Percentiles rank a stretch among this genome's conserved stretches.
Conservation (phyloP, 1,140 invertebrate species). For the Oncopeltus fasciatus region DNA sequence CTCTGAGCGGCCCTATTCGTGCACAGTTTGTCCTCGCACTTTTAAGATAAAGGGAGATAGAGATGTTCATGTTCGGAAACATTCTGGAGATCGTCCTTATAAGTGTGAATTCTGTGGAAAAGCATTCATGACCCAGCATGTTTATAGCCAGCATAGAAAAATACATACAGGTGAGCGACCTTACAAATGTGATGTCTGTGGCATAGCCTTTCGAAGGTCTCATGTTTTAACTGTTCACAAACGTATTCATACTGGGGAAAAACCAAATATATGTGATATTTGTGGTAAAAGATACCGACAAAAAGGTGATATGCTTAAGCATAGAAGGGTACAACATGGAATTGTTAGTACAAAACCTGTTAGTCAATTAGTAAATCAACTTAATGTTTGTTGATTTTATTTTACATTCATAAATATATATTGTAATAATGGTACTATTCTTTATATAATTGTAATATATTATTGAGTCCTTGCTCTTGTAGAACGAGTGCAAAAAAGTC, state of each 20-base stretch:
- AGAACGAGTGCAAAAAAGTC: too few relatives aligned
- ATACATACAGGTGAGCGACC: conserved; percentile 27
- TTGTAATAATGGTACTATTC: too few relatives aligned
- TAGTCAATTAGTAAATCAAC: too few relatives aligned
- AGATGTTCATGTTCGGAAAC: conserved; percentile 24
- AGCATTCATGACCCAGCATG: conserved; percentile 28
- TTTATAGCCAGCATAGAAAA: conserved; percentile 26
- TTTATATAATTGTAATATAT: too few relatives aligned
- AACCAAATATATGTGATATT: conserved; percentile 48
- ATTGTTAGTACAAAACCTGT: not conserved
- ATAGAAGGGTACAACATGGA: conserved; percentile 11
- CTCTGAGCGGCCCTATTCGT: conserved; percentile 39
- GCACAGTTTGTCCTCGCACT: conserved; percentile 25
- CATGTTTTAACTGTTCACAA: conserved; percentile 25
- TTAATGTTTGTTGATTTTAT: too few relatives aligned
- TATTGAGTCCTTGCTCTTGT: too few relatives aligned
- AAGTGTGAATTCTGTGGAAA: conserved; percentile 24
- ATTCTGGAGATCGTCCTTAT: conserved; percentile 24
- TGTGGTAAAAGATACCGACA: conserved; percentile 40
- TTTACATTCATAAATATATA: too few relatives aligned
- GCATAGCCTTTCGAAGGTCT: conserved; percentile 25
- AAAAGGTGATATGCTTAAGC: conserved; percentile 20
- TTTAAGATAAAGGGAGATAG: conserved; percentile 24
- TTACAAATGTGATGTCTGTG: conserved; percentile 25
- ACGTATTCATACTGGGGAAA: conserved; percentile 46